These are phyloP conservation scores for Strigamia maritima DNA, from an alignment of 2,888 invertebrate species.

Conservation along the genomic window DNA sequence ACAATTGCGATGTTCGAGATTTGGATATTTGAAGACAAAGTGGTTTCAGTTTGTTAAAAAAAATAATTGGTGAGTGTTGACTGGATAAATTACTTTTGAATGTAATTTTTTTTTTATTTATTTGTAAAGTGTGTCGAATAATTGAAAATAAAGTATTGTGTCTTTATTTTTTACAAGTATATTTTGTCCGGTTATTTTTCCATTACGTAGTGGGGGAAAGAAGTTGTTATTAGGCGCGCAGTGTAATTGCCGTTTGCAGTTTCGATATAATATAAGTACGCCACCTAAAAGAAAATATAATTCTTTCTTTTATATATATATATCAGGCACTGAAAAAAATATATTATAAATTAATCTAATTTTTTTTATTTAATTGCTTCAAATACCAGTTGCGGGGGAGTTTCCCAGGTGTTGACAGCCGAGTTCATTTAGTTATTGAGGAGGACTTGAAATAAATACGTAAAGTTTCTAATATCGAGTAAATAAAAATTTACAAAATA, in stretches of 20 bases:
- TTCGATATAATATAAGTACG: too few relatives aligned
- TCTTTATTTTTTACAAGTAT: too few relatives aligned
- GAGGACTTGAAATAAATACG: neutral
- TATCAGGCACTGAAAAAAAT: too few relatives aligned
- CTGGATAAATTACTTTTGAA: neutral
- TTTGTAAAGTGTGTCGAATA: too few relatives aligned
- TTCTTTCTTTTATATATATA: too few relatives aligned
- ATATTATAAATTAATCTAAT: neutral
- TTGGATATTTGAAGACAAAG: neutral
- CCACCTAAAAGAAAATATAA: too few relatives aligned
- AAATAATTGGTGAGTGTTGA: neutral
- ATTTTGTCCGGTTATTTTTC: too few relatives aligned
- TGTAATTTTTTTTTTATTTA: neutral
- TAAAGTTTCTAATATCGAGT: neutral
- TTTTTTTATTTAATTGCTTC: neutral
- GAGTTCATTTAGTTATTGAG: conserved; percentile 15
- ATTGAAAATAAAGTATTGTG: too few relatives aligned
- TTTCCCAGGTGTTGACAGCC: conserved; percentile 15
- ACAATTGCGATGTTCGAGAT: neutral
- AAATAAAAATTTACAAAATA: neutral
- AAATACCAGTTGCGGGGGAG: neutral
- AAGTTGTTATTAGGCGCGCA: too few relatives aligned
- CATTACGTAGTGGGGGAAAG: too few relatives aligned
- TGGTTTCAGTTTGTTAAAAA: neutral
- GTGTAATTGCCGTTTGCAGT: too few relatives aligned